These are phyloP conservation scores for Papilio helenus DNA, from an alignment of 1,140 invertebrate species.

Conservation along the genomic window DNA sequence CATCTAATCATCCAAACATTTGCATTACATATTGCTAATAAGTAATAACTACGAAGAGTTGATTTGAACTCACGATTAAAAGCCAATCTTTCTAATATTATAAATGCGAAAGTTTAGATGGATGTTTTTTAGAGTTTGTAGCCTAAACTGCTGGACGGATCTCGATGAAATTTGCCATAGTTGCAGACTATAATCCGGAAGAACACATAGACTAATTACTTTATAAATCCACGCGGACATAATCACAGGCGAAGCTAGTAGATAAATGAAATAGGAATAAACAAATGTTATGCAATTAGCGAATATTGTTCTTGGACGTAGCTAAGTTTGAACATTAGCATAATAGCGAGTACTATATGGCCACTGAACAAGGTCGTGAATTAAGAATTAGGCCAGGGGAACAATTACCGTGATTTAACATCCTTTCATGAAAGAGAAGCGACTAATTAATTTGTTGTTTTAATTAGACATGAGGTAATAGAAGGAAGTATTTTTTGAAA, in stretches of 20 bases:
- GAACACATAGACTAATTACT: no score
- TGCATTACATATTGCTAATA: no score
- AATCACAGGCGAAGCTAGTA: no score
- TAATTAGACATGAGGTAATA: conserved; percentile 8
- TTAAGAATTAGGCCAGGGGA: conserved; percentile 41
- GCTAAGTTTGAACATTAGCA: conserved; percentile 9
- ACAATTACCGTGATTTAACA: conserved; percentile 42
- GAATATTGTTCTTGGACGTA: conserved; percentile 27
- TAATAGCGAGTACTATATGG: conserved; percentile 19
- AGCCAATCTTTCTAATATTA: no score
- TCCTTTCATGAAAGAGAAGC: conserved; percentile 37
- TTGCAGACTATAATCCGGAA: no score
- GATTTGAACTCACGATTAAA: background rate
- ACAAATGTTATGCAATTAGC: conserved; percentile 61
- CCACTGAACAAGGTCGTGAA: conserved; percentile 13
- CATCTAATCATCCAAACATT: no score
- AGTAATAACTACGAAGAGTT: no score
- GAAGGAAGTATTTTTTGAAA: background rate
- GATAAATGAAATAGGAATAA: background rate
- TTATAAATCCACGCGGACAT: no score
- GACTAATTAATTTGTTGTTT: conserved; percentile 30
- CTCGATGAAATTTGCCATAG: no score
- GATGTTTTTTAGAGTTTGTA: no score
- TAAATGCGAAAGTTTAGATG: no score
- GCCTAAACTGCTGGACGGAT: no score